Evolutionary conservation across 2,113 vertebrate species (phyloP).

Genomic region (Columba janthina): DNA sequence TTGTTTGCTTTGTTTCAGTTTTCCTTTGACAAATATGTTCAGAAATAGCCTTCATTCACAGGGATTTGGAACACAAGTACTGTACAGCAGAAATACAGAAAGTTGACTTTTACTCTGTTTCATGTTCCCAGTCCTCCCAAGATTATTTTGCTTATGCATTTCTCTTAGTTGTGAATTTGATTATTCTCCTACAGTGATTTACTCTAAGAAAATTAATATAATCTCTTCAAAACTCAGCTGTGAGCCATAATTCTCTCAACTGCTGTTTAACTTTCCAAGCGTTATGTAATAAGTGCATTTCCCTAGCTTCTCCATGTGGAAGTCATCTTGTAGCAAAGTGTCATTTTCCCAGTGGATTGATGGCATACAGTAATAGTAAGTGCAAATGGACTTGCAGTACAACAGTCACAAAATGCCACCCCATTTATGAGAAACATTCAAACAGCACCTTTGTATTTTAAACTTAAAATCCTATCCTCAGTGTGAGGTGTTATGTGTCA

Average conservation of each 20-base stretch:
- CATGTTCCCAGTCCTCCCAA: not conserved
- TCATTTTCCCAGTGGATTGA: not conserved
- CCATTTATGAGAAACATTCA: not conserved
- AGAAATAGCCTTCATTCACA: not conserved
- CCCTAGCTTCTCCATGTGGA: not conserved
- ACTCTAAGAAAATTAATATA: not conserved
- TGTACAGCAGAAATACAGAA: not conserved
- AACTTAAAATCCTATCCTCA: not conserved
- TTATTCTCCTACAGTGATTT: conserved; percentile 13
- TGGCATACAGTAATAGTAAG: not conserved
- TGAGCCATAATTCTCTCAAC: not conserved
- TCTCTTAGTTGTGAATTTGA: not conserved
- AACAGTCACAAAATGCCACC: not conserved
- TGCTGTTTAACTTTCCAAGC: not conserved
- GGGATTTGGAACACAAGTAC: not conserved
- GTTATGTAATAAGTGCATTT: not conserved
- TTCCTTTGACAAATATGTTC: not conserved
- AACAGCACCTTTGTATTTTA: not conserved
- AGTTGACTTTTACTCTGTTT: not conserved
- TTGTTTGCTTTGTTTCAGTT: not conserved
- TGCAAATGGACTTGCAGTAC: not conserved
- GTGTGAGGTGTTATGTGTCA: not conserved
- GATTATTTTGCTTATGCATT: not conserved
- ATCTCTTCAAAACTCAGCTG: conserved; percentile 2
- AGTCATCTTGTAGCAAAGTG: not conserved